phyloP scores from a whole-genome alignment of 2,888 invertebrate genomes.

The Caenorhabditis sp. region DNA sequence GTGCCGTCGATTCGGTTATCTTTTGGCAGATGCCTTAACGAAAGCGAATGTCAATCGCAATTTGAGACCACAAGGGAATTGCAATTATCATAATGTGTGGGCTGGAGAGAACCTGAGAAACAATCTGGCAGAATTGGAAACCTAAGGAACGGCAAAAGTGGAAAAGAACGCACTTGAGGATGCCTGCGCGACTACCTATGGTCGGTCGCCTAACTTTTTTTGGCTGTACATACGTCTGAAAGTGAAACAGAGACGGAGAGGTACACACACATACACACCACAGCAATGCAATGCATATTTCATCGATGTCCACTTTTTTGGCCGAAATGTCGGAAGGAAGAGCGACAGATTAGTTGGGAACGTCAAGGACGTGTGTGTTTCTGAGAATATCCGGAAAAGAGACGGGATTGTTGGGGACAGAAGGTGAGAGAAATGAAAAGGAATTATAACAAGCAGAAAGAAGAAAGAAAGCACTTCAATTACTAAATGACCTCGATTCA shows the following conservation, averaged over 20 bases:
- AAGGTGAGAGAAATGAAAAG: not conserved
- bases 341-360: slow-evolving; percentile 45
- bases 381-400: no score
- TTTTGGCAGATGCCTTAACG: not conserved
- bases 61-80: slow-evolving; percentile 24
- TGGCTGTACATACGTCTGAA: slow-evolving; percentile 28
- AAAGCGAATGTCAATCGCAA: slow-evolving; percentile 5
- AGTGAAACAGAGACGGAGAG: slow-evolving; percentile 21
- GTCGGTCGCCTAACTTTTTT: slow-evolving; percentile 3
- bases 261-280: slow-evolving; percentile 24
- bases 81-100: slow-evolving; percentile 48
- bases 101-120: slow-evolving; percentile 3
- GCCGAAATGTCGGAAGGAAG: slow-evolving; percentile 5
- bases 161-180: slow-evolving; percentile 27
- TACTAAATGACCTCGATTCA: slow-evolving; percentile 38
- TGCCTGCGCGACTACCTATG: not conserved
- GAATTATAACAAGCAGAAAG: not conserved
- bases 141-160: slow-evolving; percentile 6
- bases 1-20: slow-evolving; percentile 38
- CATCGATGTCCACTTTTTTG: slow-evolving; percentile 51
- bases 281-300: slow-evolving; percentile 53
- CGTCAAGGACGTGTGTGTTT: slow-evolving; percentile 52
- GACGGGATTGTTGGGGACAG: not conserved
- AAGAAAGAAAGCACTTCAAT: slow-evolving; percentile 41
- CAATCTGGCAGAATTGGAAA: slow-evolving; percentile 14